These are phyloP conservation scores for Potamarius usumacintae DNA, from an alignment of 2,113 vertebrate species.

Conservation along the genomic window DNA sequence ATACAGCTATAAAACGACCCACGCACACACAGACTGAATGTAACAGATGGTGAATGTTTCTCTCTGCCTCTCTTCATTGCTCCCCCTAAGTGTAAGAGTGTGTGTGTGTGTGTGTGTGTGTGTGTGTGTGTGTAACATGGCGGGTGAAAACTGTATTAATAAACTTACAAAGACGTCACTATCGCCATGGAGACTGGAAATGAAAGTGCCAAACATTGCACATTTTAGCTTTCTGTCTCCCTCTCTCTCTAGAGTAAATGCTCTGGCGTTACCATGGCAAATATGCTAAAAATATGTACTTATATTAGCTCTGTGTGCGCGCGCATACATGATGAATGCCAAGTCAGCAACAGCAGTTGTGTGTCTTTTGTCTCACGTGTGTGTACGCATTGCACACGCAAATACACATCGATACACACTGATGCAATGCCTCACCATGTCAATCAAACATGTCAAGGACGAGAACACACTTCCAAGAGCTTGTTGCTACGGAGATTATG, in stretches of 20 bases:
- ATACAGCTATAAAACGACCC: neutral
- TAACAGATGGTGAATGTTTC: conserved; percentile 40
- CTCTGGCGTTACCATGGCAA: conserved; percentile 36
- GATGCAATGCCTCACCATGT: conserved; percentile 22
- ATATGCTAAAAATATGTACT: conserved; percentile 18
- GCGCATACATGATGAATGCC: neutral
- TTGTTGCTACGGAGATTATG: conserved; percentile 53
- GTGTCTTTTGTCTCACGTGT: neutral
- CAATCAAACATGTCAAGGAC: conserved; percentile 39
- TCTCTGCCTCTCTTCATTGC: conserved; percentile 14
- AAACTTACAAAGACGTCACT: conserved; percentile 44
- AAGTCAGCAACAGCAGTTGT: conserved; percentile 11
- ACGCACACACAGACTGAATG: conserved; percentile 7
- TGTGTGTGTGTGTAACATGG: conserved; percentile 1
- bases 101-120: neutral
- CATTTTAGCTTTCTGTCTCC: conserved; percentile 38
- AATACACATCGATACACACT: neutral
- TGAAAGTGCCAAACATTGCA: conserved; percentile 48
- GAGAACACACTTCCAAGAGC: conserved; percentile 38
- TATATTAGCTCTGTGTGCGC: conserved; percentile 3
- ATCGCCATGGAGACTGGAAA: conserved; percentile 58
- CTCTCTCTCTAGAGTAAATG: conserved; percentile 23
- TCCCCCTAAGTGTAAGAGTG: neutral
- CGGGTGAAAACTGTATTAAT: conserved; percentile 46
- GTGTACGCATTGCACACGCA: neutral